Evolutionary conservation across 2,888 invertebrate species (phyloP), one percentile per base, ranked within the genome.

Genomic region (Serrognathus titanus): DNA sequence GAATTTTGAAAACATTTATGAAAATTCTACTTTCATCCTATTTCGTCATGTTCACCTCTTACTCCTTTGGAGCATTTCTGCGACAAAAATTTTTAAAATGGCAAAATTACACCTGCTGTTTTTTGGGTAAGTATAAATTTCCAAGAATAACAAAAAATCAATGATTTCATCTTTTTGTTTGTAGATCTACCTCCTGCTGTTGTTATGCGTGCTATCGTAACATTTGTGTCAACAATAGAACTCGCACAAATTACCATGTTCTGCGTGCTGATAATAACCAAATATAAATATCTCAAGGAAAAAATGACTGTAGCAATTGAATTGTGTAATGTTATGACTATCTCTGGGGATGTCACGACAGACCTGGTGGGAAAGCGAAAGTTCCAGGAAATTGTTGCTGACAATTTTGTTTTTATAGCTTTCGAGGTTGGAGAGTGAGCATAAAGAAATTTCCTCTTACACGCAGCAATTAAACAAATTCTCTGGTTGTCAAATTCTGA

Each of bases 401-500:
- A 39, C 11, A 13, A 45, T 38, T 24, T 35, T 31, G 24, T 45
- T 38, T 9, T 51, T 53, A 20, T 16, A 60, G 57, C 48, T 60
- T 6, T 31, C 38, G 13, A 46, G 52, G 43, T 49, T 60, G 37
- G 48, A 50, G 9, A 47, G 45, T 16, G 58, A 55, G 6, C 60
- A 57, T 8, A 52, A 46, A n/a, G 46, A 62, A 52, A 57, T 64
- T 16, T 51, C 50, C 3, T 57, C 40, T 35, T 55, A 57, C 40
- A 46, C 62, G 37, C 57, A 57, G 11, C 58, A 59, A 52, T 41
- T 66, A 12, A 66, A 66, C 49, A 46, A 39, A 9, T 62, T 60
- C 43, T 48, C 59, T 9, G 66, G 66, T 7, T 48, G 65, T 6
- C 66, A 65, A 55, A 41, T 66, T 38, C 49, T 66, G 13, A 48